These are phyloP conservation scores for Oncorhynchus keta DNA, from an alignment of 2,113 vertebrate species.

Conservation along the genomic window DNA sequence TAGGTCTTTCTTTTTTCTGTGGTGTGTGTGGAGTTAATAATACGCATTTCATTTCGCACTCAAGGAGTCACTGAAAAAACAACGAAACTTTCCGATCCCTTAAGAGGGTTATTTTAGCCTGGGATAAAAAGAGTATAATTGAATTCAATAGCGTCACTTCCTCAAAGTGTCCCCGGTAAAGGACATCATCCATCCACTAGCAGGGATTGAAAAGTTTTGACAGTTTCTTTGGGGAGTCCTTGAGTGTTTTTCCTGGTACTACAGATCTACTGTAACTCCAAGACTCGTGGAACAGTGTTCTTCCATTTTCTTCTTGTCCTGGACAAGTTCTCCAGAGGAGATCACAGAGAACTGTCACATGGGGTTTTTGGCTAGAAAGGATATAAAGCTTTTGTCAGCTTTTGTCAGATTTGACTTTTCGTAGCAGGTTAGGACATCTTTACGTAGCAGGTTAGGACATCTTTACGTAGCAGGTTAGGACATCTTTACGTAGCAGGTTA, in stretches of 20 bases:
- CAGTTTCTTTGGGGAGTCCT: slow-evolving; percentile 15
- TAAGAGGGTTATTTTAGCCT: not conserved
- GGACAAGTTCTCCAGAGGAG: slow-evolving; percentile 32
- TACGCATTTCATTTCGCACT: slow-evolving; percentile 73
- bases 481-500: too few relatives aligned
- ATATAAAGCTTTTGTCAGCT: too few relatives aligned
- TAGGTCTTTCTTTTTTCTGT: slow-evolving; percentile 40
- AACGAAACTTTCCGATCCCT: slow-evolving; percentile 44
- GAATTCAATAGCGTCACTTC: not conserved
- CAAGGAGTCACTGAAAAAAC: slow-evolving; percentile 51
- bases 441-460: too few relatives aligned
- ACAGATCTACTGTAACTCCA: slow-evolving; percentile 77
- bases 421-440: too few relatives aligned
- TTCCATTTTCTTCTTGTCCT: slow-evolving; percentile 31
- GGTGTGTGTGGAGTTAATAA: slow-evolving; percentile 58
- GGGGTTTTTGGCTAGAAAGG: slow-evolving; percentile 9
- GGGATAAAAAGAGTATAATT: not conserved
- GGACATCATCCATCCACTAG: not conserved
- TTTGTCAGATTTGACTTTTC: too few relatives aligned
- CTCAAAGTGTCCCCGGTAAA: not conserved
- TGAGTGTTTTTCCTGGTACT: slow-evolving; percentile 60
- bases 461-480: too few relatives aligned
- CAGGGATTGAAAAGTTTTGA: slow-evolving; percentile 49
- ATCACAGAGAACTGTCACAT: slow-evolving; percentile 31
- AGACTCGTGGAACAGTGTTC: slow-evolving; percentile 25